Conservation (phyloP, 2,113 vertebrate species). For the Felis chaus region DNA sequence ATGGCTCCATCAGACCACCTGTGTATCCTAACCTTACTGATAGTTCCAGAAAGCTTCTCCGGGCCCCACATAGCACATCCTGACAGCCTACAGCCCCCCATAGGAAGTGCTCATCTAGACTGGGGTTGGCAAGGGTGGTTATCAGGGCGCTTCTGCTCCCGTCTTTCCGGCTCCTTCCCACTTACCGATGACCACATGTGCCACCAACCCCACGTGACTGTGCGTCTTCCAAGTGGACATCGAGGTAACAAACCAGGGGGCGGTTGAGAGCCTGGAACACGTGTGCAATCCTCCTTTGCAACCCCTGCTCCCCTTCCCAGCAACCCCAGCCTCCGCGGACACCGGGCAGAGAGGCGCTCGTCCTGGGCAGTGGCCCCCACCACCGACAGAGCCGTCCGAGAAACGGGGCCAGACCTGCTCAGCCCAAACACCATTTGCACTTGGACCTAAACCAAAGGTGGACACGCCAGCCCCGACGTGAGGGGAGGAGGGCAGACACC, state of each 20-base stretch:
- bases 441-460: not conserved
- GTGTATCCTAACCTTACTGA: not conserved
- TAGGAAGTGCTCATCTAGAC: not conserved
- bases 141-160: not conserved
- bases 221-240: accelerated
- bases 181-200: not conserved
- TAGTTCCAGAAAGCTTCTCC: not conserved
- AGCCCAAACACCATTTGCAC: too few species aligned
- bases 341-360: not conserved
- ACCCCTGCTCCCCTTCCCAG: too few species aligned
- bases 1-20: accelerated
- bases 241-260: accelerated
- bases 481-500: not conserved
- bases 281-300: too few species aligned
- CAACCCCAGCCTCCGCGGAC: too few species aligned
- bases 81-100: not conserved
- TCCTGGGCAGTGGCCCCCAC: too few species aligned
- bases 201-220: not conserved
- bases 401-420: not conserved
- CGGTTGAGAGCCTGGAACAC: too few species aligned
- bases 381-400: not conserved
- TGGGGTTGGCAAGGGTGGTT: too few species aligned
- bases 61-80: too few species aligned
- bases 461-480: not conserved
- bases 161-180: not conserved